Conservation (phyloP, 2,113 vertebrate genomes). For the Equus quagga region DNA sequence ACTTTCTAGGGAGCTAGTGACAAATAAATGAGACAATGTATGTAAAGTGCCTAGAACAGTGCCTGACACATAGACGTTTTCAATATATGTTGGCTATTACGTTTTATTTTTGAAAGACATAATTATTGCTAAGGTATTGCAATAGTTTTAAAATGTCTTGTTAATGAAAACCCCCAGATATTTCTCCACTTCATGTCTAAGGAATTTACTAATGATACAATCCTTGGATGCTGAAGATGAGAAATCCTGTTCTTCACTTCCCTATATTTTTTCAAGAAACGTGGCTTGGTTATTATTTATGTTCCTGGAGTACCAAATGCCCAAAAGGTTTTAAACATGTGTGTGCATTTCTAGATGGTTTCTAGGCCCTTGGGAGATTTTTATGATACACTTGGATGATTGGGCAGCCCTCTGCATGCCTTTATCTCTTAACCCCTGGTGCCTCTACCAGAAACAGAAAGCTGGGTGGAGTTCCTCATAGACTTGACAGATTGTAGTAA, state of each 20-base stretch:
- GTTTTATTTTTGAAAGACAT: background rate
- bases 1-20: background rate
- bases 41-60: background rate
- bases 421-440: background rate
- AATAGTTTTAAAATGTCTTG: background rate
- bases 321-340: background rate
- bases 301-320: background rate
- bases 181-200: background rate
- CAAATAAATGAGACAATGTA: background rate
- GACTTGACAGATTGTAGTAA: background rate
- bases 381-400: background rate
- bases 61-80: background rate
- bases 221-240: background rate
- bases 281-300: background rate
- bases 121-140: background rate
- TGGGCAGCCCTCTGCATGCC: background rate
- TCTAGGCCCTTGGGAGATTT: background rate
- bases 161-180: background rate
- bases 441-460: background rate
- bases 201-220: background rate
- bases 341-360: background rate
- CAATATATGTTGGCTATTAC: background rate
- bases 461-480: background rate
- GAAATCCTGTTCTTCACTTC: background rate
- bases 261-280: background rate